Percentiles rank a stretch among this genome's conserved stretches.
Conservation (phyloP, 2,797 vertebrate species). For the Xenopus petersii region DNA sequence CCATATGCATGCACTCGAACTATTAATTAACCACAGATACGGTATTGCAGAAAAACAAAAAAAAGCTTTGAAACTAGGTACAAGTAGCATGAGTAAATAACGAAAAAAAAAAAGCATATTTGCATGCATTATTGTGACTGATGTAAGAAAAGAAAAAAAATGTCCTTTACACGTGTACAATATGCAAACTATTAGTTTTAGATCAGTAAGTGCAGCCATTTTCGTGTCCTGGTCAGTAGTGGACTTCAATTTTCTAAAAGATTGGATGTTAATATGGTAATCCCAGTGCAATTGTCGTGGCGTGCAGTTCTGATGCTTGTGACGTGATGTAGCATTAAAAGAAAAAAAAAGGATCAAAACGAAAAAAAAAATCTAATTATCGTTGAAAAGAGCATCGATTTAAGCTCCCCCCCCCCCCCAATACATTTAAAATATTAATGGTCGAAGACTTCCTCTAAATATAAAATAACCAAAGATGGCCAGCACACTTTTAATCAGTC, state of each 20-base stretch:
- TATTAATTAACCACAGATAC: constrained; percentile 75
- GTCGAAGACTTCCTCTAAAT: constrained; percentile 66
- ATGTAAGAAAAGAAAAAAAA: constrained; percentile 69
- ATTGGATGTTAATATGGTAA: constrained; percentile 88
- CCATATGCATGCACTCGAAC: constrained; percentile 88
- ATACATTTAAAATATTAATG: constrained; percentile 67
- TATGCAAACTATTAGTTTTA: constrained; percentile 84
- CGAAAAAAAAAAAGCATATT: constrained; percentile 75
- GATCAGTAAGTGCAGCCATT: constrained; percentile 86
- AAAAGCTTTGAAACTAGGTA: constrained; percentile 72
- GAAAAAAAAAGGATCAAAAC: constrained; percentile 49
- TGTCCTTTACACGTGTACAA: constrained; percentile 84
- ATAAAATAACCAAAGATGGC: constrained; percentile 70
- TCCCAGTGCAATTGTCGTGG: constrained; percentile 88
- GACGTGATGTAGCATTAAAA: constrained; percentile 76
- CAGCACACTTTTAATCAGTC: constrained; percentile 79
- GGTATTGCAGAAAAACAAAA: constrained; percentile 70
- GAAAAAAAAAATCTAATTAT: constrained; percentile 53
- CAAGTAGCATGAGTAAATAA: constrained; percentile 85
- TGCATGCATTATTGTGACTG: constrained; percentile 94
- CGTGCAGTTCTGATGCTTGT: constrained; percentile 84
- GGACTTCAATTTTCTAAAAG: constrained; percentile 76
- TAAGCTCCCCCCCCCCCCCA: constrained; percentile 5
- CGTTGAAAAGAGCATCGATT: constrained; percentile 41
- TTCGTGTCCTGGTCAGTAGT: constrained; percentile 81